Evolutionary conservation across 2,113 vertebrate genomes (phyloP).

Genomic region (Deroptyus accipitrinus): DNA sequence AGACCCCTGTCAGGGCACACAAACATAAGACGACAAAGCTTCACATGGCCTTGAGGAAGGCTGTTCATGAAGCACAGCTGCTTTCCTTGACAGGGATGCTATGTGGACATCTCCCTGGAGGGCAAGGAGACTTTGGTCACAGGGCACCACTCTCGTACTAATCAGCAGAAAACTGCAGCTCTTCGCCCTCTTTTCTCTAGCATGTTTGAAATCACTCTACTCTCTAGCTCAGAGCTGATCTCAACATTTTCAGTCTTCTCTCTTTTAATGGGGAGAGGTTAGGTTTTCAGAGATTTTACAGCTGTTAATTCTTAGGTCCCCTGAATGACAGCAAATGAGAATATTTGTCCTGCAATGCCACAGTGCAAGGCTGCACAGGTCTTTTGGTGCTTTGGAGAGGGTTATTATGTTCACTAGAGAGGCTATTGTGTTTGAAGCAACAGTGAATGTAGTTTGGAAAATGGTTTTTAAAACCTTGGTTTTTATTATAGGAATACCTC

Average conservation of each 20-base stretch:
- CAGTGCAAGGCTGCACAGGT: background rate
- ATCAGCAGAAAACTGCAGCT: background rate
- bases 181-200: background rate
- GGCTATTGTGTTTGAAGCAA: background rate
- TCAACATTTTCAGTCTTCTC: background rate
- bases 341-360: background rate
- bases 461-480: background rate
- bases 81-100: background rate
- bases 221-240: background rate
- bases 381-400: background rate
- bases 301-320: background rate
- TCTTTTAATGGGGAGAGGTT: background rate
- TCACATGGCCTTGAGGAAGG: background rate
- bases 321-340: fast-evolving
- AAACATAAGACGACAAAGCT: background rate
- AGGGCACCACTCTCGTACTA: background rate
- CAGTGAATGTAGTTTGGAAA: background rate
- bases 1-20: fast-evolving
- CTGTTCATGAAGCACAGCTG: background rate
- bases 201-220: background rate
- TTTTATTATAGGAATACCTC: background rate
- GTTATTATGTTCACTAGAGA: background rate
- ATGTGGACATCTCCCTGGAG: background rate
- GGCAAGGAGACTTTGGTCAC: fast-evolving
- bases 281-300: background rate